Percentiles rank a stretch among this genome's conserved stretches.
These are phyloP conservation scores for Eurytoma adleriae DNA, from an alignment of 2,888 invertebrate genomes.

Conservation along the genomic window DNA sequence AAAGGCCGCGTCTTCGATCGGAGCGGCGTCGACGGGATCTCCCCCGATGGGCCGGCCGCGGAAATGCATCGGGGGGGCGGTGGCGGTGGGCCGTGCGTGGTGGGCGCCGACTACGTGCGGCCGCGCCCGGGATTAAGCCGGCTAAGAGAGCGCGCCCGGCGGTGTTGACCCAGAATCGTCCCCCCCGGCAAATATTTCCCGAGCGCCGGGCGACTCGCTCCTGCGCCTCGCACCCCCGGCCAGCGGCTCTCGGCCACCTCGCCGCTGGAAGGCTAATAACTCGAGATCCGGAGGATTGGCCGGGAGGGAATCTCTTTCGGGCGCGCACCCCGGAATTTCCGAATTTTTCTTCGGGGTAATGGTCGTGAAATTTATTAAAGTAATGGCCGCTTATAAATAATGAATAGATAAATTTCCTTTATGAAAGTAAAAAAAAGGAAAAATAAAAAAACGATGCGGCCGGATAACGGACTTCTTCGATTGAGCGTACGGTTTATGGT, in stretches of 20 bases:
- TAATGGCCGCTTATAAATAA: neutral
- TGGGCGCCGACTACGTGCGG: neutral
- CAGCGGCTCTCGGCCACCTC: neutral
- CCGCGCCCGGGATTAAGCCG: neutral
- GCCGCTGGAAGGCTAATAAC: neutral
- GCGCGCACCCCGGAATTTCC: neutral
- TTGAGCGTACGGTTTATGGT: too few relatives aligned
- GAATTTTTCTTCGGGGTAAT: neutral
- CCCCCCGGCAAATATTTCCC: neutral
- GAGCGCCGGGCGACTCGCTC: neutral
- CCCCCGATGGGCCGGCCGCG: neutral
- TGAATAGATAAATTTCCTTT: too few relatives aligned
- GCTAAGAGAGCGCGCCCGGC: neutral
- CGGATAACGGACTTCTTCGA: too few relatives aligned
- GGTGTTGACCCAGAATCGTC: conserved; percentile 21
- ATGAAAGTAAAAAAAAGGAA: too few relatives aligned
- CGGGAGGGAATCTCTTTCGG: neutral
- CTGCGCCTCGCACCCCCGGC: neutral
- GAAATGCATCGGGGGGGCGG: neutral
- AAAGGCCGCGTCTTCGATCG: conserved; percentile 7
- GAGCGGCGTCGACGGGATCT: neutral
- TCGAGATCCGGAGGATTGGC: neutral
- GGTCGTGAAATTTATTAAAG: neutral
- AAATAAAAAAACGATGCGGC: too few relatives aligned
- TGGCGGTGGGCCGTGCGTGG: neutral